A percentile compares a stretch with the other conserved stretches of the same genome.
These are phyloP conservation scores for Chascanopsetta lugubris DNA, from an alignment of 2,113 vertebrate genomes.

Conservation along the genomic window DNA sequence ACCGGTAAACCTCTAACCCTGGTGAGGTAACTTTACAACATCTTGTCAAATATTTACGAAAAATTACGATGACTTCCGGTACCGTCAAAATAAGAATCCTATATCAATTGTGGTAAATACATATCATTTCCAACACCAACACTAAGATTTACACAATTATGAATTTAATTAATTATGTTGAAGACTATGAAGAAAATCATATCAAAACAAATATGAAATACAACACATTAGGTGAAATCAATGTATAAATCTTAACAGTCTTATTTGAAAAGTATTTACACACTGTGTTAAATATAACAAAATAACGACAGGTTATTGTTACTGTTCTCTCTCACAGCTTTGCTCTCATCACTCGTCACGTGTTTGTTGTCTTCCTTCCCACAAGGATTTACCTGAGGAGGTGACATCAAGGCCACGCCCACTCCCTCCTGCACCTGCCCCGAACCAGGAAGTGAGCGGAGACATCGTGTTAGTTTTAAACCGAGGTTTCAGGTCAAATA, in stretches of 20 bases:
- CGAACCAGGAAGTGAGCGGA: constrained; percentile 48
- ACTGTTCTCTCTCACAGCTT: too few species aligned
- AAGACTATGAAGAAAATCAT: too few species aligned
- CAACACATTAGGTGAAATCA: too few species aligned
- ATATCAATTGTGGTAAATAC: not conserved
- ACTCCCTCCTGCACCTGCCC: not conserved
- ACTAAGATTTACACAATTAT: too few species aligned
- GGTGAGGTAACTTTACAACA: not conserved
- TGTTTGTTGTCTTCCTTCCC: too few species aligned
- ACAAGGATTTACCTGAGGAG: not conserved
- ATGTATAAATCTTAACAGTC: too few species aligned
- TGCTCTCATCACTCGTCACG: not conserved
- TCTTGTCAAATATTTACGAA: not conserved
- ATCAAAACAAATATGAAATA: too few species aligned
- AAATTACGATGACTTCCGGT: not conserved
- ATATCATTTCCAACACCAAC: not conserved
- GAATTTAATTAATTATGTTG: too few species aligned
- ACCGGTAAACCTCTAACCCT: fast-evolving
- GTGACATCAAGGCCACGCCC: constrained; percentile 27
- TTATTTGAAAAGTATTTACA: too few species aligned
- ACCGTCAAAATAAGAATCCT: constrained; percentile 28
- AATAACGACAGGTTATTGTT: too few species aligned
- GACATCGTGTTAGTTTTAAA: not conserved
- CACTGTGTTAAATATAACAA: too few species aligned
- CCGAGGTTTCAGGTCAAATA: not conserved